Percentiles rank a stretch among this genome's conserved stretches.
Evolutionary conservation across 2,888 invertebrate species (phyloP).

Genomic region (Zygaena filipendulae): DNA sequence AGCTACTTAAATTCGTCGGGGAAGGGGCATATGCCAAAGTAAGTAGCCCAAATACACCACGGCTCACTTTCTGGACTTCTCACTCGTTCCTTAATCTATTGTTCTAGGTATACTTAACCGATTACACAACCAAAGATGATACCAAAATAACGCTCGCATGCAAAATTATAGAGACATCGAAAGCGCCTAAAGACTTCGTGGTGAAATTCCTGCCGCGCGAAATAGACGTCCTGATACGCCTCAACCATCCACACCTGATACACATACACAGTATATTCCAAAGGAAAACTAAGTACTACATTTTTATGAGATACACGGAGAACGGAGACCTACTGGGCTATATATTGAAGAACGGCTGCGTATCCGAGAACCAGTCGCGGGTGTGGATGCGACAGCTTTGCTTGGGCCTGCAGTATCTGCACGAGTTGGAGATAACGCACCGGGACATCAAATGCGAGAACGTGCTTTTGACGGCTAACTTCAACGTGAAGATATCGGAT

Average conservation of each 20-base stretch:
- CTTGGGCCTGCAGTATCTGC: constrained; percentile 77
- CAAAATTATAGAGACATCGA: constrained; percentile 78
- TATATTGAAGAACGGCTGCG: constrained; percentile 73
- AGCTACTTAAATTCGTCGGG: constrained; percentile 72
- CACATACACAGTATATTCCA: constrained; percentile 83
- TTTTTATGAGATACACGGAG: constrained; percentile 82
- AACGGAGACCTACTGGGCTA: constrained; percentile 83
- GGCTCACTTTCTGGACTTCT: too few species aligned
- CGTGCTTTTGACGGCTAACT: constrained; percentile 75
- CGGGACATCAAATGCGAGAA: constrained; percentile 89
- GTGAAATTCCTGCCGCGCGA: constrained; percentile 86
- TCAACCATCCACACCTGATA: constrained; percentile 84
- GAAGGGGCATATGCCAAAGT: constrained; percentile 87
- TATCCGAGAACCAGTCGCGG: constrained; percentile 75
- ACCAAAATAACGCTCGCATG: constrained; percentile 66
- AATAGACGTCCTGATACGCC: constrained; percentile 77
- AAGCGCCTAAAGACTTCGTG: constrained; percentile 82
- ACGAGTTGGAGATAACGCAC: constrained; percentile 79
- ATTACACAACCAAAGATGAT: constrained; percentile 39
- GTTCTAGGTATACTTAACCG: constrained; percentile 48
- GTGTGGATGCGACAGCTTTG: constrained; percentile 79
- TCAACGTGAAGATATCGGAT: constrained; percentile 83
- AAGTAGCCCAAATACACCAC: too few species aligned
- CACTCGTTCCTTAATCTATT: too few species aligned
- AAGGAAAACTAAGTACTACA: constrained; percentile 76